A percentile compares a stretch with the other conserved stretches of the same genome.
Evolutionary conservation across 2,888 invertebrate species (phyloP).

Genomic region (Masnerella sp.): DNA sequence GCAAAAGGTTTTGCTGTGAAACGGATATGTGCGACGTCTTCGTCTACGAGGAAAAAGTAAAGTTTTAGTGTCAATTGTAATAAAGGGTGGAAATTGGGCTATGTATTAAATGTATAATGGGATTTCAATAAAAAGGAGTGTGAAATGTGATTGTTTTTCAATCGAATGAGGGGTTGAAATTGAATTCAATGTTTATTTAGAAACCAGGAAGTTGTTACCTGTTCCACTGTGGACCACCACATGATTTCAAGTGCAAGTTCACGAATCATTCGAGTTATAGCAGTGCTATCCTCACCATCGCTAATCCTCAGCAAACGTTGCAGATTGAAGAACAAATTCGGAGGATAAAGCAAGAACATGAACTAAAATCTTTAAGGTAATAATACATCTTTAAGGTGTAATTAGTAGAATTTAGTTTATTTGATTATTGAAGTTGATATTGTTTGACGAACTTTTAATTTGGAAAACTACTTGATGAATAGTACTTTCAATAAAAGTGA

Average conservation of each 20-base stretch:
- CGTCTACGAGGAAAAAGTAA: constrained; percentile 93
- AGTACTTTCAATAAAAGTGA: background rate
- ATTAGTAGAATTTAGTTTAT: constrained; percentile 35
- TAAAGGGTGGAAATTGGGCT: too few species aligned
- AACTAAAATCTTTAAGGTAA: constrained; percentile 85
- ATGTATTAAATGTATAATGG: too few species aligned
- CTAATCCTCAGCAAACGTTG: constrained; percentile 79
- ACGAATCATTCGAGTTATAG: constrained; percentile 92
- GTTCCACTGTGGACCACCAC: constrained; percentile 93
- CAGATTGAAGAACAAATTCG: constrained; percentile 84
- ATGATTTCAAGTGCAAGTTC: constrained; percentile 95
- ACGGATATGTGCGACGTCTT: constrained; percentile 93
- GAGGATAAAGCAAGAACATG: constrained; percentile 85
- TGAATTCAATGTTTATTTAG: constrained; percentile 77
- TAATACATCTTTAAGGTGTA: too few species aligned
- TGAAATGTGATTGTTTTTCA: too few species aligned
- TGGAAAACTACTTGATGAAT: background rate
- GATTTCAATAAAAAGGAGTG: too few species aligned
- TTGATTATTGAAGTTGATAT: background rate
- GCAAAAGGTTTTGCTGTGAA: constrained; percentile 91
- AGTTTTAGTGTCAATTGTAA: too few species aligned
- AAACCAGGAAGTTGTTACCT: constrained; percentile 93
- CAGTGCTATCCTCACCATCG: constrained; percentile 88
- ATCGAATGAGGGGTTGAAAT: too few species aligned
- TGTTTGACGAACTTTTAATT: background rate